phyloP scores from a whole-genome alignment of 1,140 invertebrate genomes.

The Wasmannia auropunctata region DNA sequence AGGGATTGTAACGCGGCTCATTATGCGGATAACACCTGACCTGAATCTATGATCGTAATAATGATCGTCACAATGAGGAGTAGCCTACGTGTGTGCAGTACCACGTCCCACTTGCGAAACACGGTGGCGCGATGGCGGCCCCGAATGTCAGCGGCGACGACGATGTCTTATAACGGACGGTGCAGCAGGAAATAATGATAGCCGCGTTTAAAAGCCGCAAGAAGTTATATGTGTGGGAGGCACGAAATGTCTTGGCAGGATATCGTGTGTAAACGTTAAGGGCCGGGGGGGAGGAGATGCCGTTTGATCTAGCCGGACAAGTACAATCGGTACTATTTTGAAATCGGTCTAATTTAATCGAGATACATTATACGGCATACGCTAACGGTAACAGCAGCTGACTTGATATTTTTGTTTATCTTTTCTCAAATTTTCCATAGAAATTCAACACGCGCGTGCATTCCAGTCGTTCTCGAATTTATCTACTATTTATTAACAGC shows the following conservation, averaged over 20 bases:
- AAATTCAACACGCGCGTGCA: too few species aligned
- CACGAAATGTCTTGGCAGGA: slow-evolving; percentile 68
- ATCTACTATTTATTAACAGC: background rate
- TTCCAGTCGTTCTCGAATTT: background rate
- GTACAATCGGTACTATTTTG: background rate
- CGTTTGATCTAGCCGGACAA: slow-evolving; percentile 10
- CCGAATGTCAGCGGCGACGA: slow-evolving; percentile 64
- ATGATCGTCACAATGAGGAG: slow-evolving; percentile 59
- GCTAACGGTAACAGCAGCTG: background rate
- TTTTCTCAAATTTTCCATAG: too few species aligned
- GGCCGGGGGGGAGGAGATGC: background rate
- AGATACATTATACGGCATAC: background rate
- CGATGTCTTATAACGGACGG: slow-evolving; percentile 66
- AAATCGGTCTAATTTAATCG: background rate
- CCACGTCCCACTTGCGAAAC: slow-evolving; percentile 49
- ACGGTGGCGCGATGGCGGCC: slow-evolving; percentile 45
- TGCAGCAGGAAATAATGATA: slow-evolving; percentile 71
- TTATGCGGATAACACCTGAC: slow-evolving; percentile 76
- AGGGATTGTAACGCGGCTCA: slow-evolving; percentile 65
- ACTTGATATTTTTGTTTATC: background rate
- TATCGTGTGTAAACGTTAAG: slow-evolving; percentile 52
- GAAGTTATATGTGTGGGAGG: slow-evolving; percentile 60
- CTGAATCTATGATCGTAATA: slow-evolving; percentile 70
- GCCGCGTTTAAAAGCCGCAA: slow-evolving; percentile 64
- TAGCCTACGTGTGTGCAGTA: slow-evolving; percentile 39